Percentiles rank a stretch among this genome's conserved stretches.
Conservation (phyloP, 2,888 invertebrate genomes). For the Macrophya alboannulata region DNA sequence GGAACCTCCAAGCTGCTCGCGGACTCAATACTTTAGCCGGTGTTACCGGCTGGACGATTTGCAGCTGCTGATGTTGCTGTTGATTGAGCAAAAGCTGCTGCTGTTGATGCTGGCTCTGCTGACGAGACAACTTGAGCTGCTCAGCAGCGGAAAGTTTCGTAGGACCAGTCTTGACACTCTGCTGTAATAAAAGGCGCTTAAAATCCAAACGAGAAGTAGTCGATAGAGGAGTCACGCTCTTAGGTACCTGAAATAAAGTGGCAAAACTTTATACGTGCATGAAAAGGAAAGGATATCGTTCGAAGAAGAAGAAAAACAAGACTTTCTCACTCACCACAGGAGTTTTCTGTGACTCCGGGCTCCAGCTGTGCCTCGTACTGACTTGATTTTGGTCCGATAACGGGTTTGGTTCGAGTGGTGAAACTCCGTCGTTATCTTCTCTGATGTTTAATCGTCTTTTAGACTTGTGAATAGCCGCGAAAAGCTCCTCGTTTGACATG, state of each 20-base stretch:
- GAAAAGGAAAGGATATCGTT: not conserved
- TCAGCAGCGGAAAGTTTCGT: slow-evolving; percentile 90
- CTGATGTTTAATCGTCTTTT: slow-evolving; percentile 88
- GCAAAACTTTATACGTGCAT: not conserved
- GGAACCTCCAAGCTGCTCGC: slow-evolving; percentile 88
- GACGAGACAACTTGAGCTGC: slow-evolving; percentile 87
- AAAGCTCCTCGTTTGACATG: slow-evolving; percentile 90
- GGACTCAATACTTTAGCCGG: slow-evolving; percentile 85
- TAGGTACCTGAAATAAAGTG: slow-evolving; percentile 68
- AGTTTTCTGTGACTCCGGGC: slow-evolving; percentile 80
- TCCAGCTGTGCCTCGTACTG: slow-evolving; percentile 85
- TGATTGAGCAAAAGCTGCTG: slow-evolving; percentile 73
- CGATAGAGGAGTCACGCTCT: slow-evolving; percentile 80
- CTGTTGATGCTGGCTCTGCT: slow-evolving; percentile 77
- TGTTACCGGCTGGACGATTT: slow-evolving; percentile 66
- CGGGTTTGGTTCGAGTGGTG: slow-evolving; percentile 75
- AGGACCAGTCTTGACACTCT: slow-evolving; percentile 86
- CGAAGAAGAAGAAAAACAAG: slow-evolving; percentile 54
- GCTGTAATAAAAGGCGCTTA: slow-evolving; percentile 90
- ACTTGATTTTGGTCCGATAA: slow-evolving; percentile 80
- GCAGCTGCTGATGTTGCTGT: slow-evolving; percentile 64
- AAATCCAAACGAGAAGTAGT: slow-evolving; percentile 93
- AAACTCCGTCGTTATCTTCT: slow-evolving; percentile 79
- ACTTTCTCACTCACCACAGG: slow-evolving; percentile 73
- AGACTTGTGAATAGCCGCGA: slow-evolving; percentile 89